phyloP scores from a whole-genome alignment of 1,140 invertebrate species.

The Drosophila ananassae region DNA sequence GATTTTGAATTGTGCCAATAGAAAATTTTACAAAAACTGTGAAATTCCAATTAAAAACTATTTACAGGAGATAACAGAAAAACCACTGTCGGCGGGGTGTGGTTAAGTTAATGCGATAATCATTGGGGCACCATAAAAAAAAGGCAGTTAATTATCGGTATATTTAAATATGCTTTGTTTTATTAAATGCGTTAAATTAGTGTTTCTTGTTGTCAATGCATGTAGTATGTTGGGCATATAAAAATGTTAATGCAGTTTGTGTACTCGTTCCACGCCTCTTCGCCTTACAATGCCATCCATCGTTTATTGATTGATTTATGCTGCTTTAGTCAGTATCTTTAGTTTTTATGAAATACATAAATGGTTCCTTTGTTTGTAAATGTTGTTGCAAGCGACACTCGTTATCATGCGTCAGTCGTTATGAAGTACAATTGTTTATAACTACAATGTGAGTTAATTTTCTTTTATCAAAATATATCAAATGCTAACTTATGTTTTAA shows the following conservation, averaged over 20 bases:
- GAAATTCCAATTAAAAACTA: neutral
- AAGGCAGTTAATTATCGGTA: neutral
- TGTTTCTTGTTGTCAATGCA: conserved; percentile 12
- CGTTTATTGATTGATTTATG: conserved; percentile 21
- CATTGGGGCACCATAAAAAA: neutral
- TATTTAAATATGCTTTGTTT: conserved; percentile 13
- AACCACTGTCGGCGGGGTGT: neutral
- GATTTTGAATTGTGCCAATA: too few species aligned
- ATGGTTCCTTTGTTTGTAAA: conserved; percentile 1
- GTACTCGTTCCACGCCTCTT: conserved; percentile 5
- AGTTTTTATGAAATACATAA: conserved; percentile 30
- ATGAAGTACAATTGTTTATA: conserved; percentile 61
- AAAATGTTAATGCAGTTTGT: conserved; percentile 25
- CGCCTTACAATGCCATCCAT: conserved; percentile 1
- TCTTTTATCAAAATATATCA: conserved; percentile 76
- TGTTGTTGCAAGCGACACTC: conserved; percentile 29
- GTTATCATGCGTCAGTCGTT: conserved; percentile 54
- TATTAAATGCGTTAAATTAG: conserved; percentile 34
- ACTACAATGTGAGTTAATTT: conserved; percentile 46
- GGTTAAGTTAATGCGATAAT: conserved; percentile 1
- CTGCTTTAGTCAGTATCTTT: conserved; percentile 12
- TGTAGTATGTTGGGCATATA: conserved; percentile 21
- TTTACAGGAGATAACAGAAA: neutral
- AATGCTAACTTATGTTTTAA: conserved; percentile 79
- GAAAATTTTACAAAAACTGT: too few species aligned